These are phyloP conservation scores for Dryobotodes eremita DNA, from an alignment of 2,888 invertebrate genomes.

Conservation along the genomic window DNA sequence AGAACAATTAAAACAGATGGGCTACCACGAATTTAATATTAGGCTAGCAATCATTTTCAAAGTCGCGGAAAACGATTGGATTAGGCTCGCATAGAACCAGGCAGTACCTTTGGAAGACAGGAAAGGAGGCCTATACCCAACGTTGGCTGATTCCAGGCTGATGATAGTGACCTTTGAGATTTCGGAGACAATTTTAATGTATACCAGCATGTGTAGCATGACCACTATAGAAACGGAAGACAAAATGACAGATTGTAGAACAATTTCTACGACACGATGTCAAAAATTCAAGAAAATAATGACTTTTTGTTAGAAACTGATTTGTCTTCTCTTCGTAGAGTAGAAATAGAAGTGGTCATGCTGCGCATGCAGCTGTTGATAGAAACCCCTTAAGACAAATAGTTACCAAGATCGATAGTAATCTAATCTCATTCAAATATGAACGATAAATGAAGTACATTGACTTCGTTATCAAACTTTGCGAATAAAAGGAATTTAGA, in stretches of 20 bases:
- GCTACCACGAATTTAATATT: neutral
- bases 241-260: no score
- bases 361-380: no score
- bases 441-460: slow-evolving; percentile 31
- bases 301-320: no score
- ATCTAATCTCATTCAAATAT: slow-evolving; percentile 32
- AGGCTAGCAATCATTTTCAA: neutral
- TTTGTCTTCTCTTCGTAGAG: no score
- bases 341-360: no score
- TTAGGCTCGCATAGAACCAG: neutral
- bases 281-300: no score
- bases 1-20: neutral
- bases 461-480: slow-evolving; percentile 32
- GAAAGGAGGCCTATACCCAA: neutral
- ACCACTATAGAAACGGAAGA: no score
- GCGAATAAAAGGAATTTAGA: slow-evolving; percentile 38
- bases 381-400: neutral
- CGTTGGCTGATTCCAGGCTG: neutral
- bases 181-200: neutral
- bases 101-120: neutral
- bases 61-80: neutral
- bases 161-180: neutral
- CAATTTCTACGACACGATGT: no score
- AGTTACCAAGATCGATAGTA: slow-evolving; percentile 1
- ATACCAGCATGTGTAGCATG: no score